phyloP scores from a whole-genome alignment of 1,140 invertebrate genomes.

The Rhyacophila brunnea region DNA sequence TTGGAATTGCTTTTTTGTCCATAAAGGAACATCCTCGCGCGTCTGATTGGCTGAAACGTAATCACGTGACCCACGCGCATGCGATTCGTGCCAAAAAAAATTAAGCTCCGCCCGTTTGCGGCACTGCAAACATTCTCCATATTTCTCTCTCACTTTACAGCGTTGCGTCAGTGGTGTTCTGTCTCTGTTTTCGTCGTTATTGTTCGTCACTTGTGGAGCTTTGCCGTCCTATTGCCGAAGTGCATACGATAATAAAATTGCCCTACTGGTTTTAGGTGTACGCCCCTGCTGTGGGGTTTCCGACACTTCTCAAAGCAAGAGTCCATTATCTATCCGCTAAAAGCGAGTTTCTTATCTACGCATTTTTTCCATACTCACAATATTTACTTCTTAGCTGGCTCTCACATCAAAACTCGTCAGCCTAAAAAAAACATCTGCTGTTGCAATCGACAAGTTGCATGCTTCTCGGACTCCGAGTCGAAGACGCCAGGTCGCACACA shows the following conservation, averaged over 20 bases:
- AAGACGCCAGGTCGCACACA: no score
- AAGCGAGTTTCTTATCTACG: no score
- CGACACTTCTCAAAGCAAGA: no score
- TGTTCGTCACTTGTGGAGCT: slow-evolving; percentile 1
- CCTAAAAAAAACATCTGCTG: no score
- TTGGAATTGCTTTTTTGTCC: slow-evolving; percentile 10
- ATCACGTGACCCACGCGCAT: slow-evolving; percentile 22
- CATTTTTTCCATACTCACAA: no score
- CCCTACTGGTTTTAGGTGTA: slow-evolving; percentile 2
- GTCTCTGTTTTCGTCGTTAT: slow-evolving; percentile 17
- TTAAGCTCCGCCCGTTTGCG: slow-evolving; percentile 9
- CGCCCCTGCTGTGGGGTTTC: slow-evolving; percentile 8
- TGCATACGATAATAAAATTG: slow-evolving; percentile 15
- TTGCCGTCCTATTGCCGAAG: slow-evolving; percentile 22
- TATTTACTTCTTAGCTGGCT: no score
- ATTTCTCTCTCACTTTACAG: background rate
- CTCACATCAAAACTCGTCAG: no score
- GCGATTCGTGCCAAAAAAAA: slow-evolving; percentile 7
- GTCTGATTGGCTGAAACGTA: slow-evolving; percentile 6
- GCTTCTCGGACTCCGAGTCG: no score
- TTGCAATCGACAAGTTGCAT: no score
- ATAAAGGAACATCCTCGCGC: slow-evolving; percentile 5
- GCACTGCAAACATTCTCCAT: slow-evolving; percentile 3
- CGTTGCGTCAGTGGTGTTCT: background rate
- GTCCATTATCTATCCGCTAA: no score